Evolutionary conservation across 1,140 invertebrate genomes (phyloP).

Genomic region (Heterodera schachtii): DNA sequence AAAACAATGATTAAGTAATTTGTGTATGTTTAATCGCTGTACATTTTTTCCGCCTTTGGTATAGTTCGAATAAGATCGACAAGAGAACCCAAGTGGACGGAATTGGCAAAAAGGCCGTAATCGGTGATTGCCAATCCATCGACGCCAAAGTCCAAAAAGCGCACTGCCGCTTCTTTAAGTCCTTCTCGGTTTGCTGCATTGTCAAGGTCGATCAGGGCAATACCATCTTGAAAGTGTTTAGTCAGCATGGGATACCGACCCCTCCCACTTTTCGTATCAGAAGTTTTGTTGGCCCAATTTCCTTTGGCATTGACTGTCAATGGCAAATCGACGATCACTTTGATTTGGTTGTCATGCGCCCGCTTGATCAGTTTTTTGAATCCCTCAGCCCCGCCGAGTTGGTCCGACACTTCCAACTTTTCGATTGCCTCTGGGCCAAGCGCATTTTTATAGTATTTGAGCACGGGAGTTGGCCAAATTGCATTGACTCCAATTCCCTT

Average conservation of each 20-base stretch:
- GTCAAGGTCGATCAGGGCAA: conserved; percentile 20
- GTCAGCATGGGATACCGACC: background rate
- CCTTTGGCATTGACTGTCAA: conserved; percentile 24
- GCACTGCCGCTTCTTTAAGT: conserved; percentile 13
- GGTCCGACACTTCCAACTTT: conserved; percentile 40
- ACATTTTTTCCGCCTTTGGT: conserved; percentile 16
- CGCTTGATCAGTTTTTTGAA: conserved; percentile 54
- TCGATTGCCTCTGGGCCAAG: conserved; percentile 52
- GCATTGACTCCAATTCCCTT: conserved; percentile 56
- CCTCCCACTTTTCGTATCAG: background rate
- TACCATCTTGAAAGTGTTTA: background rate
- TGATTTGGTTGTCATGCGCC: conserved; percentile 45
- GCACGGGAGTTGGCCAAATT: conserved; percentile 56
- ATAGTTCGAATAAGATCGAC: conserved; percentile 1
- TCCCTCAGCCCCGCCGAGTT: conserved; percentile 56
- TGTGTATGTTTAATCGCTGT: background rate
- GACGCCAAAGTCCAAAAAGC: conserved; percentile 29
- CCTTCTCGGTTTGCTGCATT: conserved; percentile 27
- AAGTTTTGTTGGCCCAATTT: conserved; percentile 20
- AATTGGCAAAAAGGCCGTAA: conserved; percentile 25
- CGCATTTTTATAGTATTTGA: conserved; percentile 51
- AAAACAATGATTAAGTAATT: background rate
- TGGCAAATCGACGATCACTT: conserved; percentile 35
- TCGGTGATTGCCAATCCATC: conserved; percentile 32
- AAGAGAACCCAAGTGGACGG: background rate